Evolutionary conservation across 2,797 vertebrate genomes (phyloP).

Genomic region (Phrynocephalus vlangalii): DNA sequence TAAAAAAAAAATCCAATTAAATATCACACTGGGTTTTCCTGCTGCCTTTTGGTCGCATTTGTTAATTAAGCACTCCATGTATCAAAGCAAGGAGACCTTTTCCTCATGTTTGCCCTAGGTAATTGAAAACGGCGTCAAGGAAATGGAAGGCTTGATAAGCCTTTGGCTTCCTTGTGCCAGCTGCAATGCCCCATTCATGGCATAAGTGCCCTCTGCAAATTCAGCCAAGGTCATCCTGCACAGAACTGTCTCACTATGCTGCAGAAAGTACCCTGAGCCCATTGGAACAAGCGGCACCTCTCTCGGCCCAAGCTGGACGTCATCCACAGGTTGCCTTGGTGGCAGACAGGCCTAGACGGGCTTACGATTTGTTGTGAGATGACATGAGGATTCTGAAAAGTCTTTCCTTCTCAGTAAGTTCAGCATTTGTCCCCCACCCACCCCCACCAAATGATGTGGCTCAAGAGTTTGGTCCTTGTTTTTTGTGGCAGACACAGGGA

Average conservation of each 20-base stretch:
- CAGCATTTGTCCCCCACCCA: too few relatives aligned
- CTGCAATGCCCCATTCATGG: background rate
- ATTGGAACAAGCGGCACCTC: background rate
- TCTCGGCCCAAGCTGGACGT: too few relatives aligned
- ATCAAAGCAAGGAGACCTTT: background rate
- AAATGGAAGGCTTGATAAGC: background rate
- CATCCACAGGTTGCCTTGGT: background rate
- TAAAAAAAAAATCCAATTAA: background rate
- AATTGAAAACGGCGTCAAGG: slow-evolving; percentile 3
- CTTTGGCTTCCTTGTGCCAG: background rate
- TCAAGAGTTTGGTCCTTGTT: too few relatives aligned
- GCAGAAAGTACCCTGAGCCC: too few relatives aligned
- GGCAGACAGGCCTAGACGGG: background rate
- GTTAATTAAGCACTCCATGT: background rate
- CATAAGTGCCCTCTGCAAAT: background rate
- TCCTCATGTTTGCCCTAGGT: background rate
- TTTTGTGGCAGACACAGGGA: too few relatives aligned
- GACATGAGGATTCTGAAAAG: too few relatives aligned
- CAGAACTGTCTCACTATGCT: too few relatives aligned
- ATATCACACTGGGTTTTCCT: background rate
- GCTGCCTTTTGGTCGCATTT: background rate
- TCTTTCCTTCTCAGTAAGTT: too few relatives aligned
- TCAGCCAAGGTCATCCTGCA: background rate
- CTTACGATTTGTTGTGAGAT: too few relatives aligned
- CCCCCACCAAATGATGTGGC: too few relatives aligned